Percentiles rank a stretch among this genome's conserved stretches.
phyloP scores from a whole-genome alignment of 2,888 invertebrate species.

The Drosophila ezoana region DNA sequence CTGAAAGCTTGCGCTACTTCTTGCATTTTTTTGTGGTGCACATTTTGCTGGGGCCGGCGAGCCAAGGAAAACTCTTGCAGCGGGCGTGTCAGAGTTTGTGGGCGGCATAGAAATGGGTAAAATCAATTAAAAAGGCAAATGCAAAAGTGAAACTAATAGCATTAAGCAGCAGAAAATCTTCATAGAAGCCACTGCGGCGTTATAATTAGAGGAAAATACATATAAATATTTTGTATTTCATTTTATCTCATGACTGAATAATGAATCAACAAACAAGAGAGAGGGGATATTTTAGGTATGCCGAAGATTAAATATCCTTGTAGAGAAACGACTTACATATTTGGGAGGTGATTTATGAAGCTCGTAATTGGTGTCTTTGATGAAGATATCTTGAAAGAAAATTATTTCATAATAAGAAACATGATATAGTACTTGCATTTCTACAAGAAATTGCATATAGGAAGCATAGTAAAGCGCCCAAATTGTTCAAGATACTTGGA shows the following conservation, averaged over 20 bases:
- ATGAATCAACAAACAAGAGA: neutral
- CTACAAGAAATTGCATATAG: too few species aligned
- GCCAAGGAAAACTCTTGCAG: neutral
- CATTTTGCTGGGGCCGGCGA: neutral
- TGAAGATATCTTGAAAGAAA: too few species aligned
- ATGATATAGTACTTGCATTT: too few species aligned
- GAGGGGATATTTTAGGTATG: neutral
- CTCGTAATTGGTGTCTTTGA: too few species aligned
- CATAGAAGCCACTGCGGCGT: neutral
- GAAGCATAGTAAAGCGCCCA: too few species aligned
- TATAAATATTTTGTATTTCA: too few species aligned
- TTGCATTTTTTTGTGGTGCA: conserved; percentile 49
- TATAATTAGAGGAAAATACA: neutral
- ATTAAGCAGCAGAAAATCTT: neutral
- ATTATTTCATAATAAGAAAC: too few species aligned
- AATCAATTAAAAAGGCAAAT: conserved; percentile 47
- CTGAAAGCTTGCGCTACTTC: conserved; percentile 30
- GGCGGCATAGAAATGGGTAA: conserved; percentile 2
- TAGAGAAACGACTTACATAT: too few species aligned
- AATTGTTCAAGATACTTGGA: too few species aligned
- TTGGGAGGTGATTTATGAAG: too few species aligned
- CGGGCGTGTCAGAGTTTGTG: neutral
- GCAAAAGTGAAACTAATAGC: conserved; percentile 16
- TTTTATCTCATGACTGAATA: conserved; percentile 24
- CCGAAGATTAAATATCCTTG: too few species aligned